These are phyloP conservation scores for Zophobas morio DNA, from an alignment of 1,140 invertebrate species.

Conservation along the genomic window DNA sequence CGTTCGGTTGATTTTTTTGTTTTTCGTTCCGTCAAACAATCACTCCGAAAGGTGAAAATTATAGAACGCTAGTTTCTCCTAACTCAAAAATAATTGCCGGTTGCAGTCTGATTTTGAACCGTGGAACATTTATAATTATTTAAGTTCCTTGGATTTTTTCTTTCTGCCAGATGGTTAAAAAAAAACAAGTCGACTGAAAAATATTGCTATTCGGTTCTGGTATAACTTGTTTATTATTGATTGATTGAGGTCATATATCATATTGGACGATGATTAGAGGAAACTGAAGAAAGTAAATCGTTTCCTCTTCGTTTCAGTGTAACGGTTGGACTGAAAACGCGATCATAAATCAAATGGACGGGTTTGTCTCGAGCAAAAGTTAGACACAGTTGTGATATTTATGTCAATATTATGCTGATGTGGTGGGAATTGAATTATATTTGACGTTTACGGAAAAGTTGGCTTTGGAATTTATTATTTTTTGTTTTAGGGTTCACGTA, in stretches of 20 bases:
- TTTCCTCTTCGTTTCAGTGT: slow-evolving; percentile 32
- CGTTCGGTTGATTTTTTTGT: no score
- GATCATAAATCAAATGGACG: slow-evolving; percentile 27
- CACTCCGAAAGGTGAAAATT: no score
- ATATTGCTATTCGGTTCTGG: slow-evolving; percentile 13
- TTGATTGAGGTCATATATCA: slow-evolving; percentile 40
- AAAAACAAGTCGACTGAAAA: slow-evolving; percentile 17
- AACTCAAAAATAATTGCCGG: background rate
- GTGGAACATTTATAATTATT: slow-evolving; percentile 5
- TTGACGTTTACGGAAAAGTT: no score
- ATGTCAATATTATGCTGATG: background rate
- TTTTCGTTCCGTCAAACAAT: no score
- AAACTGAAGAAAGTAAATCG: slow-evolving; percentile 37
- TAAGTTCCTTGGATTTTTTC: background rate
- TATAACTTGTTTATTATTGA: slow-evolving; percentile 31
- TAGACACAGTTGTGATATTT: background rate
- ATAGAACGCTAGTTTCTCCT: no score
- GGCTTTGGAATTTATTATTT: no score
- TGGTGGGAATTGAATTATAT: background rate
- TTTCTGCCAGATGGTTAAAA: slow-evolving; percentile 1
- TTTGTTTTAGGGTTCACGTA: no score
- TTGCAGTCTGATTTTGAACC: background rate
- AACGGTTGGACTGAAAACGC: slow-evolving; percentile 27
- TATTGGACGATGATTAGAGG: slow-evolving; percentile 26
- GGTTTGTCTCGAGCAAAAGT: background rate